These are phyloP conservation scores for Tetramorium bicarinatum DNA, from an alignment of 2,888 invertebrate genomes.

Conservation along the genomic window DNA sequence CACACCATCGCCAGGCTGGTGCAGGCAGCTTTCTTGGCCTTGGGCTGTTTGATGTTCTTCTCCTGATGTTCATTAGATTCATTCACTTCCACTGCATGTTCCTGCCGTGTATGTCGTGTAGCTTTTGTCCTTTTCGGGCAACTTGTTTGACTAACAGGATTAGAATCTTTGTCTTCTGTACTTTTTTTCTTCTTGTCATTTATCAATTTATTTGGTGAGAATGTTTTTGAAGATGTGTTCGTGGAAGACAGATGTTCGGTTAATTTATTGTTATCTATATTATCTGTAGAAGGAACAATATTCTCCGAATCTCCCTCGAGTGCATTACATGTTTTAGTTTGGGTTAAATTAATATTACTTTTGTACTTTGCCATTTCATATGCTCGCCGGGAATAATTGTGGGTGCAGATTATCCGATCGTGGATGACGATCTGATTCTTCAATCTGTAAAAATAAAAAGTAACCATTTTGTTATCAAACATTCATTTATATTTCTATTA, in stretches of 20 bases:
- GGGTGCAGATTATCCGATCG: neutral
- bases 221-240: neutral
- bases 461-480: neutral
- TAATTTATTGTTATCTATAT: neutral
- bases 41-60: neutral
- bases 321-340: neutral
- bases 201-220: neutral
- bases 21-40: neutral
- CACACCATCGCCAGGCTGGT: slow-evolving; percentile 84
- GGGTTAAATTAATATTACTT: neutral
- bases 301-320: neutral
- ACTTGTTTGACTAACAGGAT: neutral
- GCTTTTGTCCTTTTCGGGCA: neutral
- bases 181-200: neutral
- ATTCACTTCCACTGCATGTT: neutral
- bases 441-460: slow-evolving; percentile 27
- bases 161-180: neutral
- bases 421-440: neutral
- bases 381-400: neutral
- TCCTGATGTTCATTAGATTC: neutral
- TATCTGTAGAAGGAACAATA: slow-evolving; percentile 1
- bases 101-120: neutral
- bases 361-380: neutral
- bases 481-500: neutral
- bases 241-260: neutral